Evolutionary conservation across 53 echinoderm and acorn worm species (phyloP).

Genomic region (Temnopleurus reevesii): DNA sequence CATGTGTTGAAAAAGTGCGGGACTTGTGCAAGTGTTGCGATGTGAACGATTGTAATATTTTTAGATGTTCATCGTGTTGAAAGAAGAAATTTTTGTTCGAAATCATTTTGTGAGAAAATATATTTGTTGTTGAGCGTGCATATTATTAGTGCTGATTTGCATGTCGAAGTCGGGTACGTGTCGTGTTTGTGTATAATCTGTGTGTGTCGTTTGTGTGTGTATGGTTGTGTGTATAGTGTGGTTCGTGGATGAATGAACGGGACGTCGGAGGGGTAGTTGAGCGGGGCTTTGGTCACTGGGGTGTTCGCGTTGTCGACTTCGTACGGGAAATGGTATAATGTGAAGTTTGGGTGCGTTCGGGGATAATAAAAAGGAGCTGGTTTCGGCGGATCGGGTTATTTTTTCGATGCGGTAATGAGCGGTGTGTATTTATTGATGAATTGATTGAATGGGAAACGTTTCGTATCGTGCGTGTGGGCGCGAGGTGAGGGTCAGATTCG

Average conservation of each 20-base stretch:
- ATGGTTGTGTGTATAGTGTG: slow-evolving; percentile 33
- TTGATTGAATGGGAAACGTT: slow-evolving; percentile 42
- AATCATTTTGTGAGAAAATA: slow-evolving; percentile 38
- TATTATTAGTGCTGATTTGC: slow-evolving; percentile 54
- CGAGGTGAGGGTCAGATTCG: background rate
- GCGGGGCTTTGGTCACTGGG: slow-evolving; percentile 32
- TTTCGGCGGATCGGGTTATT: slow-evolving; percentile 33
- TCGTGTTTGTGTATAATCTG: slow-evolving; percentile 48
- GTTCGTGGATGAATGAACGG: slow-evolving; percentile 45
- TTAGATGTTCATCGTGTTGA: slow-evolving; percentile 33
- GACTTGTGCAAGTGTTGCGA: background rate
- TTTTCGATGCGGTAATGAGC: slow-evolving; percentile 57
- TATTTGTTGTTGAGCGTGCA: slow-evolving; percentile 13
- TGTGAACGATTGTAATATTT: slow-evolving; percentile 25
- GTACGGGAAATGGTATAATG: slow-evolving; percentile 35
- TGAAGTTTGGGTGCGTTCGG: background rate
- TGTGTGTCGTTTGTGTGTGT: slow-evolving; percentile 41
- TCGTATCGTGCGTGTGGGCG: slow-evolving; percentile 35
- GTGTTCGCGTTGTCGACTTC: slow-evolving; percentile 40
- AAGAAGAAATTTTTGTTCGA: slow-evolving; percentile 47
- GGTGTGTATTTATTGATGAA: slow-evolving; percentile 49
- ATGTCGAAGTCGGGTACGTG: slow-evolving; percentile 45
- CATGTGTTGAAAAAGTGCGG: background rate
- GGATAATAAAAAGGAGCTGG: slow-evolving; percentile 21
- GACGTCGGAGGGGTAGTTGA: slow-evolving; percentile 48